phyloP scores from a whole-genome alignment of 2,888 invertebrate species.

The Dasysyrphus albostriatus region DNA sequence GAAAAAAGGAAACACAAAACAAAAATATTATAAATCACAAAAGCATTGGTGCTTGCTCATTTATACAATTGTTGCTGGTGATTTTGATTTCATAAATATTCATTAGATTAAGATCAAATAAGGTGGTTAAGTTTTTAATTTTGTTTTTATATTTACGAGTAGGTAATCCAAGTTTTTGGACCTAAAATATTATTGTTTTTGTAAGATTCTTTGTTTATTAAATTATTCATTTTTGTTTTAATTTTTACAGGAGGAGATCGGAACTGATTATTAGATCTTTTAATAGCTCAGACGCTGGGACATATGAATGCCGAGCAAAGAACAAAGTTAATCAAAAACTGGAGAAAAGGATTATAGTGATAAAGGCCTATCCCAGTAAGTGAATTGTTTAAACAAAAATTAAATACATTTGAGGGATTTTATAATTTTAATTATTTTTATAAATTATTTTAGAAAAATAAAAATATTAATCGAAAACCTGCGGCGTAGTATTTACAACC shows the following conservation, averaged over 20 bases:
- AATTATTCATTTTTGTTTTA: constrained; percentile 18
- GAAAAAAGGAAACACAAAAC: not conserved
- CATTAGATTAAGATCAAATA: constrained; percentile 26
- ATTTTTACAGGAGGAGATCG: constrained; percentile 90
- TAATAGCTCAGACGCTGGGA: constrained; percentile 90
- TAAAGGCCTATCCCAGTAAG: constrained; percentile 83
- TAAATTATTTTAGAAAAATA: no score
- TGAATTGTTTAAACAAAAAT: constrained; percentile 29
- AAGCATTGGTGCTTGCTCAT: constrained; percentile 37
- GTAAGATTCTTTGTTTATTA: not conserved
- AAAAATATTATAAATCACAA: constrained; percentile 37
- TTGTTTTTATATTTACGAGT: not conserved
- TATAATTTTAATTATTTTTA: not conserved
- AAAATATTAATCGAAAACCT: no score
- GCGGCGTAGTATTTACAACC: no score
- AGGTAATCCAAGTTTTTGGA: not conserved
- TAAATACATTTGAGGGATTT: not conserved
- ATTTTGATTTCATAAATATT: constrained; percentile 50
- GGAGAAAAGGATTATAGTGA: constrained; percentile 82
- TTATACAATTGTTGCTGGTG: not conserved
- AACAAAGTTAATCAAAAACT: constrained; percentile 83
- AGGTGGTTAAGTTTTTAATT: constrained; percentile 3
- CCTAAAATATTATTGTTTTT: not conserved
- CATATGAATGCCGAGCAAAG: constrained; percentile 92
- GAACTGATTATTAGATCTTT: constrained; percentile 91